Percentiles rank a stretch among this genome's conserved stretches.
phyloP scores from a whole-genome alignment of 1,140 invertebrate genomes.

The Drosophila erecta region DNA sequence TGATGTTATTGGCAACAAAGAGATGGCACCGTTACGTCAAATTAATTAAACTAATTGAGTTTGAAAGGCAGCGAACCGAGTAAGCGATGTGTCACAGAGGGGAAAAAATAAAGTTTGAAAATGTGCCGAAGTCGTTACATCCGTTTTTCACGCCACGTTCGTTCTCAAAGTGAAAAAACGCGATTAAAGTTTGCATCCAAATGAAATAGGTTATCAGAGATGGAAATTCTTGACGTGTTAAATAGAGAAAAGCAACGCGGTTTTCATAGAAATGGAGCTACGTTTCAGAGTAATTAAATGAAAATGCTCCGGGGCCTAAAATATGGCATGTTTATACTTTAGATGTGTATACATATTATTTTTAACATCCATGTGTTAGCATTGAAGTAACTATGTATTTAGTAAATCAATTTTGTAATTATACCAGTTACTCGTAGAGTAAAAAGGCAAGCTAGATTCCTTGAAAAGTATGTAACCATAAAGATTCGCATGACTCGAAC shows the following conservation, averaged over 20 bases:
- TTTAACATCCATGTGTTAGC: too few species aligned
- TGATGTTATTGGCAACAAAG: constrained; percentile 26
- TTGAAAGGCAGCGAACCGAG: constrained; percentile 58
- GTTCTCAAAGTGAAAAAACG: constrained; percentile 4
- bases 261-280: not conserved
- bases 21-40: constrained; percentile 42
- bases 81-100: constrained; percentile 17
- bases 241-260: not conserved
- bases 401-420: too few species aligned
- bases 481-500: too few species aligned
- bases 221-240: not conserved
- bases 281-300: not conserved
- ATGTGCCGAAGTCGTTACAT: not conserved
- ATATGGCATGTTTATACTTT: too few species aligned
- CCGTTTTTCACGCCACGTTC: not conserved
- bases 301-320: not conserved
- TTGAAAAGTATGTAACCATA: too few species aligned
- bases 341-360: too few species aligned
- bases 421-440: too few species aligned
- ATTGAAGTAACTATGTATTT: too few species aligned
- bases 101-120: constrained; percentile 12
- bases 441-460: too few species aligned
- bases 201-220: constrained; percentile 7
- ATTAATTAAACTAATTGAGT: constrained; percentile 73
- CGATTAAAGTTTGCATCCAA: not conserved